Conservation (phyloP, 2,113 vertebrate species). For the Amblyopsis rosae region DNA sequence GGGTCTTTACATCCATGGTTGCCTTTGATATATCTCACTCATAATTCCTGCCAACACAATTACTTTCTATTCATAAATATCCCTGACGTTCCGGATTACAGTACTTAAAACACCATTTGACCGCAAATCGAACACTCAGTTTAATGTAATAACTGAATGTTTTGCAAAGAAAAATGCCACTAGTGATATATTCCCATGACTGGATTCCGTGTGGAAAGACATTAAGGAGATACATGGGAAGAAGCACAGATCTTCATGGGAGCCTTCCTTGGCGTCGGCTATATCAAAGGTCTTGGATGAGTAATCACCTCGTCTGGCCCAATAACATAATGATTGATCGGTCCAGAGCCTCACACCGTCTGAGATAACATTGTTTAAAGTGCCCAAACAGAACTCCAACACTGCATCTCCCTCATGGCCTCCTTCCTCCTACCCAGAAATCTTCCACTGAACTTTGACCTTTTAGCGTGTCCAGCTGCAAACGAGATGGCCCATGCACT, state of each 20-base stretch:
- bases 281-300: slow-evolving; percentile 68
- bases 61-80: slow-evolving; percentile 54
- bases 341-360: slow-evolving; percentile 55
- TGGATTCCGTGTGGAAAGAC: slow-evolving; percentile 16
- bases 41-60: slow-evolving; percentile 43
- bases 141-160: slow-evolving; percentile 32
- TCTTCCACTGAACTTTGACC: slow-evolving; percentile 55
- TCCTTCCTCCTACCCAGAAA: slow-evolving; percentile 53
- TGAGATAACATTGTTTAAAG: slow-evolving; percentile 77
- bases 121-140: slow-evolving; percentile 20
- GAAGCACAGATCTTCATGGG: slow-evolving; percentile 20
- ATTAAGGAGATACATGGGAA: neutral
- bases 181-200: slow-evolving; percentile 32
- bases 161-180: slow-evolving; percentile 27
- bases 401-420: slow-evolving; percentile 56
- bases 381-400: slow-evolving; percentile 68
- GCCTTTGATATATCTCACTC: slow-evolving; percentile 44
- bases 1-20: slow-evolving; percentile 38
- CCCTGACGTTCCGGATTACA: slow-evolving; percentile 28
- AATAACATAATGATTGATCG: slow-evolving; percentile 76
- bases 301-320: slow-evolving; percentile 59
- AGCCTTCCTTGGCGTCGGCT: slow-evolving; percentile 38
- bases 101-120: slow-evolving; percentile 14
- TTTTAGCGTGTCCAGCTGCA: slow-evolving; percentile 63
- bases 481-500: slow-evolving; percentile 31